Evolutionary conservation across 2,113 vertebrate genomes (phyloP), one percentile per base, ranked within the genome.

Genomic region (Paradoxurus hermaphroditus): DNA sequence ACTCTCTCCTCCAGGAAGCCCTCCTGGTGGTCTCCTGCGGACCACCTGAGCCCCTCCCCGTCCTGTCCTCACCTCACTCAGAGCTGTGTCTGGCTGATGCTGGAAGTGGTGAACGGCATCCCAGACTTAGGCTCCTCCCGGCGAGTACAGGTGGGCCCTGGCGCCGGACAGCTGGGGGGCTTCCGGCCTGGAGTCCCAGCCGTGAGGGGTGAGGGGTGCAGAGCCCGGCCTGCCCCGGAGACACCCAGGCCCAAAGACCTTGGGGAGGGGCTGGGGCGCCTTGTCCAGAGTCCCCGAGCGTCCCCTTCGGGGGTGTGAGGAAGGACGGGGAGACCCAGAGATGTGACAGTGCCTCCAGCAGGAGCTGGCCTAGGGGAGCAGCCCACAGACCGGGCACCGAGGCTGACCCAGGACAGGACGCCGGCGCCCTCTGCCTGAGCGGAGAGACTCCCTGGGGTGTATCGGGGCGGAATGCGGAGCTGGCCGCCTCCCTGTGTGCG

Each of bases 391-490:
- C 14, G 19, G 44, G 27, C 34, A 0, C 23, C 2, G 5, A 56
- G n/a, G 7, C 27, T 4, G 59, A 44, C 12, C 12, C 4, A 39
- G 49, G 62, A 2, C 12, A 18, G 36, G 25, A 1, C 8, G 41
- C 1, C 1, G 34, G 77, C 4, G 1, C 3, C 5, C 5, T 46
- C 46, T 23, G 7, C 27, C 14, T 12, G 7, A 13, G 67, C 29
- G 8, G 46, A 19, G 4, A 7, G 5, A 1, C 23, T 12, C 23
- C 36, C 5, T n/a, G 10, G 10, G 4, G 0, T 1, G 0, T 2
- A 1, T 65, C 10, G 4, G 21, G n/a, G 7, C 1, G 0, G 5
- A n/a, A 21, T 0, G 7, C 0, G 4, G 10, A 8, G 10, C 10
- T 19, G 8, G 4, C 53, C 27, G 23, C 19, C 34, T 44, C 2